phyloP scores from a whole-genome alignment of 2,888 invertebrate genomes.

The Hetaerina titia region DNA sequence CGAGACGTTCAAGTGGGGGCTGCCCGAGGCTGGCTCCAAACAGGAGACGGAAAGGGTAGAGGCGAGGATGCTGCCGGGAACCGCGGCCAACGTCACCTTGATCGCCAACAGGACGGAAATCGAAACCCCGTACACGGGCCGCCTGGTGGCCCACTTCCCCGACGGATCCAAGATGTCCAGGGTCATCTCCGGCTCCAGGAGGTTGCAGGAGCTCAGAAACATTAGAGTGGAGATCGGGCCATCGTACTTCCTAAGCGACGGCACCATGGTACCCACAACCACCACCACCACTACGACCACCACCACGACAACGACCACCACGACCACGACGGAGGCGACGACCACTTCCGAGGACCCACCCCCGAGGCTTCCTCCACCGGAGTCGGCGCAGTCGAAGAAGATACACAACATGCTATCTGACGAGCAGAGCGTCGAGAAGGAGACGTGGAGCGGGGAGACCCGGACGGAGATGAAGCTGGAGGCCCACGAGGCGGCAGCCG shows the following conservation, averaged over 20 bases:
- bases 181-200: constrained; percentile 80
- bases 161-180: constrained; percentile 82
- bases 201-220: constrained; percentile 77
- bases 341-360: constrained; percentile 79
- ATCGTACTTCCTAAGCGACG: constrained; percentile 87
- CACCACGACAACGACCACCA: constrained; percentile 72
- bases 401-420: constrained; percentile 77
- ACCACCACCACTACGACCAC: constrained; percentile 81
- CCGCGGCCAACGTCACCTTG: constrained; percentile 90
- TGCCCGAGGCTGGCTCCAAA: constrained; percentile 76
- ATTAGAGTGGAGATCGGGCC: constrained; percentile 87
- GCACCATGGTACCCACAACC: constrained; percentile 88
- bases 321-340: constrained; percentile 73
- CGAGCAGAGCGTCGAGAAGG: constrained; percentile 70
- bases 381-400: constrained; percentile 76
- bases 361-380: constrained; percentile 74
- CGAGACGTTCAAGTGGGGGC: constrained; percentile 86
- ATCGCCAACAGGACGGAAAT: constrained; percentile 86
- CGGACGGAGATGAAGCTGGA: constrained; percentile 40
- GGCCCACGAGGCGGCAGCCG: background rate
- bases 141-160: constrained; percentile 84
- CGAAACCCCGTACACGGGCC: constrained; percentile 87
- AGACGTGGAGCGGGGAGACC: background rate
- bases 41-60: constrained; percentile 77
- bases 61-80: constrained; percentile 86